Evolutionary conservation across 2,888 invertebrate genomes (phyloP).

Genomic region (Amphipyra berbera): DNA sequence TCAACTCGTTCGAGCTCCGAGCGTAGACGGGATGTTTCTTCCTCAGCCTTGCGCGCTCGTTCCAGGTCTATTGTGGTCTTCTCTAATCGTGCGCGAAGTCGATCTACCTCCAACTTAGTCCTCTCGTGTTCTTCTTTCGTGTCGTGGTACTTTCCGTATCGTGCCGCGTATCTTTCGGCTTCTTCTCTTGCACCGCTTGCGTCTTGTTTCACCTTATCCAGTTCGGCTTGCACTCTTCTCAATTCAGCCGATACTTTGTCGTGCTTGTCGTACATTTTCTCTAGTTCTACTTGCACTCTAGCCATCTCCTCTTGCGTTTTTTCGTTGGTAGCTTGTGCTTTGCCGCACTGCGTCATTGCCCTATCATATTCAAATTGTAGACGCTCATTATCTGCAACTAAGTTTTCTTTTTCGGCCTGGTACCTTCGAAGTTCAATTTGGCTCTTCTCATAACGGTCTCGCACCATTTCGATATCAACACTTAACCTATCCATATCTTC

Average conservation of each 20-base stretch:
- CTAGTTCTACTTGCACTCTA: slow-evolving; percentile 95
- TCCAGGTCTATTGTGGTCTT: slow-evolving; percentile 95
- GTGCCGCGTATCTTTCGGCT: slow-evolving; percentile 92
- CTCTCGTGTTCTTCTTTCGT: slow-evolving; percentile 94
- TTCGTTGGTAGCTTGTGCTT: slow-evolving; percentile 95
- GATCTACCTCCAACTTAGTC: slow-evolving; percentile 94
- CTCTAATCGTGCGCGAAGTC: slow-evolving; percentile 94
- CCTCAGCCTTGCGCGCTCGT: slow-evolving; percentile 92
- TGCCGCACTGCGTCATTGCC: slow-evolving; percentile 95
- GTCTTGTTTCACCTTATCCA: slow-evolving; percentile 92
- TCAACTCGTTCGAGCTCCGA: slow-evolving; percentile 94
- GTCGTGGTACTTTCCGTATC: slow-evolving; percentile 94
- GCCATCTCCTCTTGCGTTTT: slow-evolving; percentile 97
- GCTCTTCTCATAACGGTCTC: slow-evolving; percentile 96
- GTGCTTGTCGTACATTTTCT: slow-evolving; percentile 97
- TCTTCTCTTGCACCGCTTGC: slow-evolving; percentile 95
- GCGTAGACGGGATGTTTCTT: slow-evolving; percentile 91
- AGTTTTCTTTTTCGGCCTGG: slow-evolving; percentile 96
- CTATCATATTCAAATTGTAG: slow-evolving; percentile 96
- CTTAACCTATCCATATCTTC: slow-evolving; percentile 94
- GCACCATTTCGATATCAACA: slow-evolving; percentile 95
- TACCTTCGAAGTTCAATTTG: slow-evolving; percentile 95
- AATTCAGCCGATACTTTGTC: slow-evolving; percentile 95
- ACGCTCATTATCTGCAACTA: slow-evolving; percentile 95
- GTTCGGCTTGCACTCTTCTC: slow-evolving; percentile 94